Percentiles rank a stretch among this genome's conserved stretches.
These are phyloP conservation scores for Folsomia candida DNA, from an alignment of 2,888 invertebrate species.

Conservation along the genomic window DNA sequence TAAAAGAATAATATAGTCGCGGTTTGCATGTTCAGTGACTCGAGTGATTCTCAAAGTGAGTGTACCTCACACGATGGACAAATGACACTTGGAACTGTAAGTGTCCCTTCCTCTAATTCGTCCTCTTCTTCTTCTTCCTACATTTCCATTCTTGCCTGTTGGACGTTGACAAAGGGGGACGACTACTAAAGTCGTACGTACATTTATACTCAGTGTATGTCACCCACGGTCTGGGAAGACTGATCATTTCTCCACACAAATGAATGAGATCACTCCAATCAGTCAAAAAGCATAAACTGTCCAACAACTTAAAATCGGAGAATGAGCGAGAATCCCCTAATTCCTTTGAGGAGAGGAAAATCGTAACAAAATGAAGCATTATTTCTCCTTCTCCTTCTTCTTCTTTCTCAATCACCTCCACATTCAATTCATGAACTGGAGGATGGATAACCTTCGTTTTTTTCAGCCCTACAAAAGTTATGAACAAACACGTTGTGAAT, in stretches of 20 bases:
- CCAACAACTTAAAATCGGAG: background rate
- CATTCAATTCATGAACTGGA: too few relatives aligned
- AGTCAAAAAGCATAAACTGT: too few relatives aligned
- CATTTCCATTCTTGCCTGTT: background rate
- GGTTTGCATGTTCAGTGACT: conserved; percentile 9
- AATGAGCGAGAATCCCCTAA: background rate
- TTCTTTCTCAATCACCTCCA: conserved; percentile 8
- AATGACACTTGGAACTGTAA: too few relatives aligned
- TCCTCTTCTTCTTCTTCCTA: too few relatives aligned
- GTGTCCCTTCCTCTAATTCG: too few relatives aligned
- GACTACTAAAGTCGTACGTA: background rate
- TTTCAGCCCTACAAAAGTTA: too few relatives aligned
- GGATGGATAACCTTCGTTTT: too few relatives aligned
- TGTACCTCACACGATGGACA: conserved; percentile 51
- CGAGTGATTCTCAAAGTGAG: conserved; percentile 12
- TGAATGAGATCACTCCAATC: background rate
- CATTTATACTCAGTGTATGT: too few relatives aligned
- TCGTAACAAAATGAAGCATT: conserved; percentile 17
- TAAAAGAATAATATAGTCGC: too few relatives aligned
- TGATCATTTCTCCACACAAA: conserved; percentile 11
- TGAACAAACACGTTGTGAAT: too few relatives aligned
- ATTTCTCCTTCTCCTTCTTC: background rate
- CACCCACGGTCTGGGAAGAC: conserved; percentile 9
- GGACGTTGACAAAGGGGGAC: background rate
- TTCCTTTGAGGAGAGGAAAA: conserved; percentile 12